Conservation (phyloP, 2,888 invertebrate species). For the Metallyticus violacea region DNA sequence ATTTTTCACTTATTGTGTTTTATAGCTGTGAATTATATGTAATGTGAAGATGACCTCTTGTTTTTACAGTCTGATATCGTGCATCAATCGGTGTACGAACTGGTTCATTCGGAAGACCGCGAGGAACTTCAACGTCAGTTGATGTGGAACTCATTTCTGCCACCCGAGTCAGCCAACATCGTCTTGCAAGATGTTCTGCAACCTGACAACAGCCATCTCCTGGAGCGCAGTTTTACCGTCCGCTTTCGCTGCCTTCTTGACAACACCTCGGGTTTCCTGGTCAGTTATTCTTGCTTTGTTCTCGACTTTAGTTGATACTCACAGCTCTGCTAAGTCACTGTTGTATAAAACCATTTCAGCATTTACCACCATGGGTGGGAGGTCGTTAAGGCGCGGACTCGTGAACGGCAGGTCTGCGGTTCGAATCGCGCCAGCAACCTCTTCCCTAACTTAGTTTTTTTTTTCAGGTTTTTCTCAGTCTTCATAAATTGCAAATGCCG, state of each 20-base stretch:
- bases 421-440: too few relatives aligned
- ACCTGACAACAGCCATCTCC: constrained; percentile 82
- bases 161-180: constrained; percentile 65
- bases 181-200: constrained; percentile 85
- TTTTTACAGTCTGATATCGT: constrained; percentile 90
- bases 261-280: constrained; percentile 99
- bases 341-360: too few relatives aligned
- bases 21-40: too few relatives aligned
- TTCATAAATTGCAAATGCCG: too few relatives aligned
- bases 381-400: too few relatives aligned
- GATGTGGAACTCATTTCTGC: constrained; percentile 91
- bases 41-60: background rate
- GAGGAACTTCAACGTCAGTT: constrained; percentile 95
- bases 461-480: too few relatives aligned
- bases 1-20: too few relatives aligned
- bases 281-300: constrained; percentile 55
- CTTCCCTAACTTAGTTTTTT: too few relatives aligned
- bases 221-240: constrained; percentile 97
- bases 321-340: too few relatives aligned
- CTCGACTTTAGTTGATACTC: too few relatives aligned
- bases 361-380: too few relatives aligned
- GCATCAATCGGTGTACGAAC: constrained; percentile 97
- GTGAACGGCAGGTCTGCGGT: too few relatives aligned
- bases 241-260: constrained; percentile 97
- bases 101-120: constrained; percentile 98